These are phyloP conservation scores for Forpus xanthops DNA, from an alignment of 2,797 vertebrate genomes.

Conservation along the genomic window DNA sequence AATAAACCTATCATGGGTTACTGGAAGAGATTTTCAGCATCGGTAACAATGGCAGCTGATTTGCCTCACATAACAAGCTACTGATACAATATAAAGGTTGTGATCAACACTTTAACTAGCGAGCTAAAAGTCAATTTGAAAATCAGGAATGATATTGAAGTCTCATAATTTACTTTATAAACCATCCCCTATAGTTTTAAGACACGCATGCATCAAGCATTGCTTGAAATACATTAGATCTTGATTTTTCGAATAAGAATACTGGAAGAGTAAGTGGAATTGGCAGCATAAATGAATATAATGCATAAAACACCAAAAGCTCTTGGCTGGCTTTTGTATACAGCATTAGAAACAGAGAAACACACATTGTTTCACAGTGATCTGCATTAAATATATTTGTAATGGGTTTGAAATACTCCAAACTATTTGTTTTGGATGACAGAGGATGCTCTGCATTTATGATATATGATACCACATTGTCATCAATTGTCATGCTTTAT, in stretches of 20 bases:
- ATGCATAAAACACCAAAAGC: constrained; percentile 38
- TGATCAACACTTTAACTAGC: constrained; percentile 39
- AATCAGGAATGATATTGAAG: not conserved
- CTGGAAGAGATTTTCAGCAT: not conserved
- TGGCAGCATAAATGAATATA: constrained; percentile 61
- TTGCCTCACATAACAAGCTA: not conserved
- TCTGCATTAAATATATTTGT: constrained; percentile 44
- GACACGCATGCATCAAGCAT: not conserved
- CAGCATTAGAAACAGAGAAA: constrained; percentile 40
- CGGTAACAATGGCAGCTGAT: constrained; percentile 11
- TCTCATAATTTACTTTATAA: constrained; percentile 38
- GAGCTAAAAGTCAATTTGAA: constrained; percentile 16
- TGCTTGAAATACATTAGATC: constrained; percentile 36
- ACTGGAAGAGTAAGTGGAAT: constrained; percentile 34
- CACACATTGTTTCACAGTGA: constrained; percentile 37
- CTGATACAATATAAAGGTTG: not conserved
- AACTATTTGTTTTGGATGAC: constrained; percentile 54
- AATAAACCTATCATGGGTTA: not conserved
- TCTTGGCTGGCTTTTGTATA: constrained; percentile 35
- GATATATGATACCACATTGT: constrained; percentile 51
- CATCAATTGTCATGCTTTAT: constrained; percentile 68
- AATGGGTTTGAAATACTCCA: constrained; percentile 38
- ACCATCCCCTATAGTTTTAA: constrained; percentile 6
- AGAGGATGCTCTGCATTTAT: constrained; percentile 37
- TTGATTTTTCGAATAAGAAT: constrained; percentile 9